Evolutionary conservation across 2,797 vertebrate genomes (phyloP).

Genomic region (Neopelma chrysocephalum): DNA sequence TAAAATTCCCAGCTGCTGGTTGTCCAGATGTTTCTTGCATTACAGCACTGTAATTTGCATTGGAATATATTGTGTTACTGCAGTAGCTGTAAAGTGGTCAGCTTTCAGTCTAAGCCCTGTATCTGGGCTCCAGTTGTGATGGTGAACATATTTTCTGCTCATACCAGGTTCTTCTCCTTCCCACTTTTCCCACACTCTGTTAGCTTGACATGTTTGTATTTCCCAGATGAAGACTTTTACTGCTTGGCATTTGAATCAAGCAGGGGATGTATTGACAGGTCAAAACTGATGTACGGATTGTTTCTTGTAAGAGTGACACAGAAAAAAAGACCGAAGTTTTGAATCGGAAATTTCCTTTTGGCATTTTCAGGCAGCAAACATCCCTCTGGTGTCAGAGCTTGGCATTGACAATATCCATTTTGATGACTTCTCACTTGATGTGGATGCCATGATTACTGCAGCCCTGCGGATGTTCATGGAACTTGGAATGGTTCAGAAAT

Average conservation of each 20-base stretch:
- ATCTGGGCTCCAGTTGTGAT: not conserved
- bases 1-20: constrained; percentile 70
- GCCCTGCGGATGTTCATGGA: constrained; percentile 98
- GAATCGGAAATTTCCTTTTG: constrained; percentile 70
- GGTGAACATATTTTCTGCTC: constrained; percentile 48
- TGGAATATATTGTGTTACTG: constrained; percentile 53
- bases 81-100: constrained; percentile 60
- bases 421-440: constrained; percentile 97
- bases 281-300: constrained; percentile 37
- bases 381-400: constrained; percentile 94
- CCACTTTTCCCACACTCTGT: not conserved
- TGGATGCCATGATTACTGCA: constrained; percentile 96
- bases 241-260: constrained; percentile 43
- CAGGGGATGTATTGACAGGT: constrained; percentile 22
- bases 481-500: constrained; percentile 98
- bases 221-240: constrained; percentile 50
- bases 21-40: constrained; percentile 73
- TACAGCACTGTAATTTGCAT: constrained; percentile 54
- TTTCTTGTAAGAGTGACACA: constrained; percentile 25
- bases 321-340: constrained; percentile 37
- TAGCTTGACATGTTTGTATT: constrained; percentile 41
- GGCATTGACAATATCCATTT: constrained; percentile 95
- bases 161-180: not conserved
- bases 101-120: constrained; percentile 42
- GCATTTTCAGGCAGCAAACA: constrained; percentile 89